These are phyloP conservation scores for Cromileptes altivelis DNA, from an alignment of 2,113 vertebrate genomes.

Conservation along the genomic window DNA sequence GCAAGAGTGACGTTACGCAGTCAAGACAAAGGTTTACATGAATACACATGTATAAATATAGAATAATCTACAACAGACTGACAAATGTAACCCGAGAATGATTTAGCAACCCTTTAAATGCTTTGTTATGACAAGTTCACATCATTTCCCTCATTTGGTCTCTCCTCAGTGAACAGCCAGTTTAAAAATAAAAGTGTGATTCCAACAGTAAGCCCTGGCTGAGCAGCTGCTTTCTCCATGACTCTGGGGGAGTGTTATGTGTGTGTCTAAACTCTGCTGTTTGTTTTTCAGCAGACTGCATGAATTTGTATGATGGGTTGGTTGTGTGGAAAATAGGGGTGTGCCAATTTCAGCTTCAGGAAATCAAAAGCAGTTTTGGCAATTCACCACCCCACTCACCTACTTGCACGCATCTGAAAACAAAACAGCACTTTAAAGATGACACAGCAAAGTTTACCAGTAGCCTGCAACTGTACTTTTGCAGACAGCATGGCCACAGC, in stretches of 20 bases:
- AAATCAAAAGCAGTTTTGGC: too few species aligned
- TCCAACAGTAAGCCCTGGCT: slow-evolving; percentile 13
- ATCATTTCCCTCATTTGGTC: not conserved
- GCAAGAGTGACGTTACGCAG: too few species aligned
- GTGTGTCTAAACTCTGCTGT: slow-evolving; percentile 6
- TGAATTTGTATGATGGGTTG: not conserved
- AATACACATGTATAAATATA: not conserved
- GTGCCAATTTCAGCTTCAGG: too few species aligned
- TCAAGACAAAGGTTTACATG: too few species aligned
- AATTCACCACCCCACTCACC: too few species aligned
- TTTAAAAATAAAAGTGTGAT: slow-evolving; percentile 74
- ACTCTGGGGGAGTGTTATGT: slow-evolving; percentile 11
- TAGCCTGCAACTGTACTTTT: too few species aligned
- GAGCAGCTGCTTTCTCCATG: slow-evolving; percentile 53
- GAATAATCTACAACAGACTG: not conserved
- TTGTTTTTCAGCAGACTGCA: slow-evolving; percentile 13
- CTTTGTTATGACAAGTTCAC: slow-evolving; percentile 24
- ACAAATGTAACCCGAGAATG: not conserved
- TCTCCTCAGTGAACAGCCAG: slow-evolving; percentile 25
- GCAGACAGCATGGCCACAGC: too few species aligned
- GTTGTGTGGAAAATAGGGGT: not conserved
- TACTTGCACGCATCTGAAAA: too few species aligned
- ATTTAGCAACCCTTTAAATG: not conserved
- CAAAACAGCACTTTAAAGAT: too few species aligned
- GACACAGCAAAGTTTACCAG: too few species aligned